Evolutionary conservation across 1,140 invertebrate species (phyloP).

Genomic region (Plutomurus gul): DNA sequence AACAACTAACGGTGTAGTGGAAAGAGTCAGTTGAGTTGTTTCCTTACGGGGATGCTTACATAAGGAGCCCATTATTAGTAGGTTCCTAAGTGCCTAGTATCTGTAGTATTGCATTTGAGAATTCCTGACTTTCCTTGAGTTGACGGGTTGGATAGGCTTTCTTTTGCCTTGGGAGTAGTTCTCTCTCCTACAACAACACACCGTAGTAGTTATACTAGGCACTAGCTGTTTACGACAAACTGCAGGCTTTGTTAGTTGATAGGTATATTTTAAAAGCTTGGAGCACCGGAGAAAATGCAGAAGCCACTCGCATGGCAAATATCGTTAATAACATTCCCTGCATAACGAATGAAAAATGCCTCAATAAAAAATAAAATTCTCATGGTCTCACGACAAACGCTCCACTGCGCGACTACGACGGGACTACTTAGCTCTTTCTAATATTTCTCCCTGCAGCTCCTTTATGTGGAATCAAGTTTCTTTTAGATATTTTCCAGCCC

Average conservation of each 20-base stretch:
- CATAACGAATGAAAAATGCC: constrained; percentile 39
- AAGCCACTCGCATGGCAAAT: constrained; percentile 6
- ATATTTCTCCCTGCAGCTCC: constrained; percentile 9
- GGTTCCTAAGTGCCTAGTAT: background rate
- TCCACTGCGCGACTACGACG: background rate
- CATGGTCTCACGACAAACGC: constrained; percentile 27
- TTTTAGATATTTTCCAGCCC: background rate
- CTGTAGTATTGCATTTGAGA: background rate
- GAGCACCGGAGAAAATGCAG: background rate
- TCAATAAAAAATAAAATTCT: constrained; percentile 43
- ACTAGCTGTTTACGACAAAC: background rate
- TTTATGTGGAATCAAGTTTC: background rate
- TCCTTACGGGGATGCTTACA: too few relatives aligned
- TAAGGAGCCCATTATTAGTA: too few relatives aligned
- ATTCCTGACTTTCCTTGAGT: constrained; percentile 1
- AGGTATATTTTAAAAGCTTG: background rate
- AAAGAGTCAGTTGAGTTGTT: too few relatives aligned
- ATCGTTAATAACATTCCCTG: constrained; percentile 3
- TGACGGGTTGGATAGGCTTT: background rate
- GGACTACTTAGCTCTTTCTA: background rate
- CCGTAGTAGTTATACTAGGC: background rate
- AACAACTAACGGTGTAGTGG: too few relatives aligned
- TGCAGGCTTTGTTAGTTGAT: background rate
- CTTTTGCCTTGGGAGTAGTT: constrained; percentile 17
- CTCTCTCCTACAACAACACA: too few relatives aligned